These are phyloP conservation scores for Ellobius talpinus DNA, from an alignment of 2,113 vertebrate genomes.

Conservation along the genomic window DNA sequence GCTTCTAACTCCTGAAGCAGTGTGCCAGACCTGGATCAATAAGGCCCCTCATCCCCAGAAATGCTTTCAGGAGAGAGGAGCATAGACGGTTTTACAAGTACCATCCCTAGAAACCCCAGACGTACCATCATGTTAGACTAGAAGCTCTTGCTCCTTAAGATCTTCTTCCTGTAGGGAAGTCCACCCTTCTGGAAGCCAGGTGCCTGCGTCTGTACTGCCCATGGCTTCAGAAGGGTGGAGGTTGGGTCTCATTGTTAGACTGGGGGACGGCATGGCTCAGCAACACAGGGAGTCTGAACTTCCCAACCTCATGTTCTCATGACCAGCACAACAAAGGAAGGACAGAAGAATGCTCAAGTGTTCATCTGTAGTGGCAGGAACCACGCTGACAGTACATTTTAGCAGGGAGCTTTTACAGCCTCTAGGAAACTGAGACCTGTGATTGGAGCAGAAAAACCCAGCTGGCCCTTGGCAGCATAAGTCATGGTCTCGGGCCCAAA, in stretches of 20 bases:
- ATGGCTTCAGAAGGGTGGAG: background rate
- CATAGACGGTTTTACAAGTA: background rate
- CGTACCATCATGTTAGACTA: background rate
- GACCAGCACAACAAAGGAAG: background rate
- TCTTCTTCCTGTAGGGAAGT: background rate
- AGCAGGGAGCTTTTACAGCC: background rate
- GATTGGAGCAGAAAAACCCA: background rate
- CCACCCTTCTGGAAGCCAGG: background rate
- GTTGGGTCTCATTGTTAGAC: background rate
- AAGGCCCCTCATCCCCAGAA: background rate
- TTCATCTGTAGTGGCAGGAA: background rate
- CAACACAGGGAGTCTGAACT: background rate
- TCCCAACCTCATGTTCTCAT: background rate
- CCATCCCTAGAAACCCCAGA: background rate
- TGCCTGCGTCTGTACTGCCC: rapidly evolving
- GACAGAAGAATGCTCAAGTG: background rate
- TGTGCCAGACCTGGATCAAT: background rate
- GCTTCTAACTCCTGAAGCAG: background rate
- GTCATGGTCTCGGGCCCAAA: background rate
- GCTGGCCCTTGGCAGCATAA: rapidly evolving
- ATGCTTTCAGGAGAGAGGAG: background rate
- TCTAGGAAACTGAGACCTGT: background rate
- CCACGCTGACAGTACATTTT: background rate
- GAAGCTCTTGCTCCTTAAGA: background rate
- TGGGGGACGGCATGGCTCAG: background rate